Evolutionary conservation across 2,888 invertebrate species (phyloP).

Genomic region (Tipula lateralis): DNA sequence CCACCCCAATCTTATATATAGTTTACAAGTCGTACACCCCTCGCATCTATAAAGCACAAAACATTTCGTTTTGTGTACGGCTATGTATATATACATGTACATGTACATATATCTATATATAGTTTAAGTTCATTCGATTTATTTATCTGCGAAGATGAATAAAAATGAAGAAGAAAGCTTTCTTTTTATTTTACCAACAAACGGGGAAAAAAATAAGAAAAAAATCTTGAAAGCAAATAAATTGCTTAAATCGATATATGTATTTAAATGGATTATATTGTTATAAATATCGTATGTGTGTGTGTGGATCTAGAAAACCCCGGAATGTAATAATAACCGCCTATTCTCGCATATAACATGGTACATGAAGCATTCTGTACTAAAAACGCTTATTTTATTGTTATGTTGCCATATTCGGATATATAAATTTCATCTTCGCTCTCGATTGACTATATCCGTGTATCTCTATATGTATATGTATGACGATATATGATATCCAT

Average conservation of each 20-base stretch:
- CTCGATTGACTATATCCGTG: not conserved
- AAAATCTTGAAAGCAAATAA: slow-evolving; percentile 5
- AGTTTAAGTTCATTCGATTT: slow-evolving; percentile 15
- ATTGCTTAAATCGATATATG: not conserved
- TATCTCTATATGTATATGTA: not conserved
- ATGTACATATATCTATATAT: not conserved
- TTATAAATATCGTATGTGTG: not conserved
- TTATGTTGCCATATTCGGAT: not conserved
- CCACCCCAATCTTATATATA: not conserved
- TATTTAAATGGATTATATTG: slow-evolving; percentile 24
- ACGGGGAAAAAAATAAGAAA: not conserved
- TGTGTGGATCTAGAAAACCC: not conserved
- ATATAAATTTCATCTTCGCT: not conserved
- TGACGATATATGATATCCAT: not conserved
- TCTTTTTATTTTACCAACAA: not conserved
- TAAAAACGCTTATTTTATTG: slow-evolving; percentile 11
- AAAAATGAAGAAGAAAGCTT: not conserved
- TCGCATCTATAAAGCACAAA: not conserved
- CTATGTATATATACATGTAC: too few relatives aligned
- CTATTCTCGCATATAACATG: not conserved
- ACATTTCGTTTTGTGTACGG: not conserved
- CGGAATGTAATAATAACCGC: slow-evolving; percentile 9
- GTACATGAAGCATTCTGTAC: not conserved
- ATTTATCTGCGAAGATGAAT: not conserved
- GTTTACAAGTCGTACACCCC: not conserved